A percentile compares a stretch with the other conserved stretches of the same genome.
These are phyloP conservation scores for Acronicta psi DNA, from an alignment of 2,888 invertebrate species.

Conservation along the genomic window DNA sequence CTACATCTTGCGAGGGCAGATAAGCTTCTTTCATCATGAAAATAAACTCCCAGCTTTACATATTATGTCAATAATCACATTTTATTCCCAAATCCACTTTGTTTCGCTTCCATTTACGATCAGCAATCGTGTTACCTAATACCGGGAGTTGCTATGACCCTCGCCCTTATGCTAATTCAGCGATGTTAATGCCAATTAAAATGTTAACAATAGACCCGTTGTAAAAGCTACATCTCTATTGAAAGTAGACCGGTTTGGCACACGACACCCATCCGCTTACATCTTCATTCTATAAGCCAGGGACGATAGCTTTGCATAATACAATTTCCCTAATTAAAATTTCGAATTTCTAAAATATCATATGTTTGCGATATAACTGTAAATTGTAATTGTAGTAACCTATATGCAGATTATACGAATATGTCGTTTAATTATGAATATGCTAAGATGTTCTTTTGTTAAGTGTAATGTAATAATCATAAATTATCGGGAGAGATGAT, in stretches of 20 bases:
- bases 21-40: constrained; percentile 40
- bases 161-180: constrained; percentile 70
- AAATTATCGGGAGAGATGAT: constrained; percentile 14
- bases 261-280: constrained; percentile 61
- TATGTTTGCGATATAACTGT: constrained; percentile 22
- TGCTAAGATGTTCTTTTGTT: constrained; percentile 25
- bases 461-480: constrained; percentile 6
- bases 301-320: constrained; percentile 58
- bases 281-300: constrained; percentile 55
- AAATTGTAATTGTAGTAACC: constrained; percentile 12
- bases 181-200: constrained; percentile 80
- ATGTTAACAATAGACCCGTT: constrained; percentile 80
- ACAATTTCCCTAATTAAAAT: constrained; percentile 60
- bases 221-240: constrained; percentile 72
- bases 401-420: constrained; percentile 19
- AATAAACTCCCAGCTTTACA: constrained; percentile 44
- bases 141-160: constrained; percentile 68
- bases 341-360: constrained; percentile 35
- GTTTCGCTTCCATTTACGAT: constrained; percentile 42
- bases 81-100: constrained; percentile 30
- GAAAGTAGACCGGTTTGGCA: constrained; percentile 79
- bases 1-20: constrained; percentile 40
- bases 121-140: constrained; percentile 47
- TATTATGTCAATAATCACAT: constrained; percentile 41
- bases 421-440: constrained; percentile 30